Conservation (phyloP, 2,113 vertebrate species). For the Balaeniceps rex region DNA sequence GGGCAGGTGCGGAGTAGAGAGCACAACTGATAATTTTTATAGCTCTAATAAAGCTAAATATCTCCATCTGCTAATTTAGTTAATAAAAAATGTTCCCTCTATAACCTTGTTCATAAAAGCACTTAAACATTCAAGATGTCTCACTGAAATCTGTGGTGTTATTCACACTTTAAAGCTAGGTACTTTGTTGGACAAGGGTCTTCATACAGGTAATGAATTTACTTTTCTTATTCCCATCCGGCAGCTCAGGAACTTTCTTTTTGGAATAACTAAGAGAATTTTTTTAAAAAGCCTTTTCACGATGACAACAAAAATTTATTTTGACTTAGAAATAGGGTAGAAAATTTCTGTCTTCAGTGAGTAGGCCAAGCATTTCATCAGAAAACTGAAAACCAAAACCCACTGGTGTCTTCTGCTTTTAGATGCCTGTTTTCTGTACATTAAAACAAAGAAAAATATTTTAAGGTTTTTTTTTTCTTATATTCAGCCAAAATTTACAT, state of each 20-base stretch:
- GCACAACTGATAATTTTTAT: not conserved
- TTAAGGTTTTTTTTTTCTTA: not conserved
- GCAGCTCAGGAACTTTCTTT: not conserved
- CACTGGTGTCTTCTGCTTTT: not conserved
- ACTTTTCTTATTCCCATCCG: not conserved
- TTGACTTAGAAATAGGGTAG: not conserved
- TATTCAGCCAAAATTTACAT: not conserved
- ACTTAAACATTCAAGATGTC: not conserved
- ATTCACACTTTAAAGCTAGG: not conserved
- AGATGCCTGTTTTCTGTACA: not conserved
- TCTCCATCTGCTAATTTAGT: not conserved
- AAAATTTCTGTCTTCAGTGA: not conserved
- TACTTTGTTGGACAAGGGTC: not conserved
- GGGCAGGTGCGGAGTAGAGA: not conserved
- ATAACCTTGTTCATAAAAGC: not conserved
- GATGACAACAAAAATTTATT: not conserved
- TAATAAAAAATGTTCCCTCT: not conserved
- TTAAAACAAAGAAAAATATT: not conserved
- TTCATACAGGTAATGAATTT: not conserved
- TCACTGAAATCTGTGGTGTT: not conserved
- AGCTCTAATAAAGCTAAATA: not conserved
- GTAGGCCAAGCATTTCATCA: not conserved
- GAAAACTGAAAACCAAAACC: not conserved
- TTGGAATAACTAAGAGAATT: accelerated
- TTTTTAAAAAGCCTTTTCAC: not conserved